Base-by-base conservation (phyloP, 2,888 invertebrate genomes). In the Myathropa florea region DNA sequence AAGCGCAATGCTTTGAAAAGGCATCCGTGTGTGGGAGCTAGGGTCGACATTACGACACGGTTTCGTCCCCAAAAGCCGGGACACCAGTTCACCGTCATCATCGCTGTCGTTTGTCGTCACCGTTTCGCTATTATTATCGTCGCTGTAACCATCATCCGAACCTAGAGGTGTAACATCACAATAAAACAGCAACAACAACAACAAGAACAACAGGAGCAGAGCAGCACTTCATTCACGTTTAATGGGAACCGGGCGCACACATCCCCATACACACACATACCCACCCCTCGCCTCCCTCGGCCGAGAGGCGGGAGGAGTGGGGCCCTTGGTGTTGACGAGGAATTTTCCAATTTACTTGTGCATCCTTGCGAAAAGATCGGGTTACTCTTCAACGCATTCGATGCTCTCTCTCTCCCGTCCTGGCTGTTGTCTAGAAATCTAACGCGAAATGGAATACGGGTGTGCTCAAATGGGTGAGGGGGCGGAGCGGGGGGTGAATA, bases 301-400 rank as follows among this genome's bases (percentile, higher is more conserved):
- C 33, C 33, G 33, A 33, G 7, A 46, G 21, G 18, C 9, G 39
- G 71, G n/a, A n/a, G n/a, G n/a, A n/a, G n/a, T n/a, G n/a, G n/a
- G n/a, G n/a, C n/a, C n/a, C n/a, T n/a, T n/a, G 18, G 39, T 77
- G 63, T 78, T 75, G 68, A 64, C 61, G 83, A 80, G 83, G 87
- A 87, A 87, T 87, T 87, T 87, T 87, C 87, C 87, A 87, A 87
- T 87, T 87, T 87, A 83, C 87, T 87, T 87, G 87, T 87, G 87
- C 87, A 87, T 83, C 87, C 79, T 87, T 87, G 87, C 79, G 80
- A 87, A 87, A 87, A 87, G 87, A 87, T 87, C 87, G 87, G 87
- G 87, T 87, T 87, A 80, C 87, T 71, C 79, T 79, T 87, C 83
- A 83, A 73, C 78, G 86, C 75, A 78, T 86, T 78, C 70, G 77